Evolutionary conservation across 2,797 vertebrate species (phyloP).

Genomic region (Acrocephalus scirpaceus): DNA sequence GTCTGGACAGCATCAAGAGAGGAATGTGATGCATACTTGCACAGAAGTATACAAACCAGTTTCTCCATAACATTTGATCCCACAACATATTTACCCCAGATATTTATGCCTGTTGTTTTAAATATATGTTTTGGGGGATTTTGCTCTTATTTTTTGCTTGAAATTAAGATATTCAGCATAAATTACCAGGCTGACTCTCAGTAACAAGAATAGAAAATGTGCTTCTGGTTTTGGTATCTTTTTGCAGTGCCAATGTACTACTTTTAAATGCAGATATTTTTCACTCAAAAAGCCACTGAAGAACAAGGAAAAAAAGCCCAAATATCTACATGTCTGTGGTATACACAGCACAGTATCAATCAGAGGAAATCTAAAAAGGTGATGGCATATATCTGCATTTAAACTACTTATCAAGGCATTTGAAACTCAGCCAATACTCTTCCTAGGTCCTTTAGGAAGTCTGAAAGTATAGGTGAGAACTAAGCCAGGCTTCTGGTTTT

Average conservation of each 20-base stretch:
- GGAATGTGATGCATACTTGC: background rate
- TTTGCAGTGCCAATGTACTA: background rate
- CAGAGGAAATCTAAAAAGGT: background rate
- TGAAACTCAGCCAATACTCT: background rate
- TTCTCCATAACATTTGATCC: background rate
- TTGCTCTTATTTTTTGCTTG: background rate
- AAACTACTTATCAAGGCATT: background rate
- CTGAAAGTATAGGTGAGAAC: background rate
- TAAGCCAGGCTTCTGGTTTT: background rate
- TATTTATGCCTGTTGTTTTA: background rate
- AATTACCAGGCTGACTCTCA: background rate
- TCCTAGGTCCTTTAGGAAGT: background rate
- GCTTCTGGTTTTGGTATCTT: background rate
- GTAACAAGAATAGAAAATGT: constrained; percentile 6
- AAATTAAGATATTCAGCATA: background rate
- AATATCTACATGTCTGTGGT: background rate
- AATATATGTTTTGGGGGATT: background rate
- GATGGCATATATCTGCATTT: background rate
- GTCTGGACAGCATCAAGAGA: background rate
- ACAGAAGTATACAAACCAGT: background rate
- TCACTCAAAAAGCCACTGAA: background rate
- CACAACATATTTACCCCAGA: background rate
- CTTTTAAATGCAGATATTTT: background rate
- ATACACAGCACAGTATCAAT: background rate
- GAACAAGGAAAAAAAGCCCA: background rate